Base-by-base conservation (phyloP, 2,113 vertebrate species). In the Rhynchomys soricoides region DNA sequence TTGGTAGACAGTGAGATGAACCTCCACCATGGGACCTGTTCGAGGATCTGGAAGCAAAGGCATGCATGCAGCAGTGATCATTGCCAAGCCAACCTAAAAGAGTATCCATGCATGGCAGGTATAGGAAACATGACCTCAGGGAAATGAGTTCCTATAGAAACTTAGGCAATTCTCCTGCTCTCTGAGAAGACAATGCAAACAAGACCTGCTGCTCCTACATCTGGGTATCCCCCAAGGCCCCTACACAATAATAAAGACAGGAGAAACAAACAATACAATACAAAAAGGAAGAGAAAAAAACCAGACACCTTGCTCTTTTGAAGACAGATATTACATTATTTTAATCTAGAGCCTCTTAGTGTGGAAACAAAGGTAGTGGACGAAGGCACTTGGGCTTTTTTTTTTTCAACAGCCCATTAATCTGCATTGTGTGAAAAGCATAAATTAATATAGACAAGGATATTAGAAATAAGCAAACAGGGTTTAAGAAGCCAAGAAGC, bases 341-440 rank as follows among this genome's bases (percentile, higher is more conserved):
- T 87, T 75, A 68, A 94, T 87, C 89, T 75, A 55, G 64, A 93
- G 34, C 22, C 40, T 77, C 78, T 90, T 70, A 57, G 74, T 81
- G 31, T 79, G 75, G 74, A 21, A 37, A 93, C 19, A 77, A 73
- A 78, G 88, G 37, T 48, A 45, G n/a, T 78, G 91, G 68, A 86
- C 29, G 31, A 78, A 89, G 59, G 62, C 2, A 94, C 8, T 94
- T 92, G 52, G 29, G 34, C 26, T 82, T 62, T 83, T 83, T 59
- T 59, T 74, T 52, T 88, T 79, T 43, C 73, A 31, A 95, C 90
- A 86, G 24, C 50, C 50, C 26, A 79, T 45, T 71, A 57, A n/a
- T 4, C 34, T 85, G 1, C 37, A 50, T 64, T 71, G 89, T 43
- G 73, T 31, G 81, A 73, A 92, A 96, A 89, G 40, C 70, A 87